Conservation (phyloP, 1,140 invertebrate species). For the Temnothorax curvispinosus region DNA sequence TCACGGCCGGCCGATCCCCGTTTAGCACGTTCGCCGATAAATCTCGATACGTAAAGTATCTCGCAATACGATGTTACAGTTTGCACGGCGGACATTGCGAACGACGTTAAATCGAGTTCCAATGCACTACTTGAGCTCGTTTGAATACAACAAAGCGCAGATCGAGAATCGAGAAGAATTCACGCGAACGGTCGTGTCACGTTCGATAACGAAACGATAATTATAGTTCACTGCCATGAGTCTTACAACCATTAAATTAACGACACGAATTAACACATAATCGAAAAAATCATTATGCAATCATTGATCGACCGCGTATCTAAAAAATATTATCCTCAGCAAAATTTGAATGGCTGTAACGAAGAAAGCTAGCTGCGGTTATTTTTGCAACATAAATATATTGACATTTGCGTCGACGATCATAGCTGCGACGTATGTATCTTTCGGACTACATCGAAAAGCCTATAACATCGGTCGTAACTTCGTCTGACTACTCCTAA, state of each 20-base stretch:
- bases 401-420: not conserved
- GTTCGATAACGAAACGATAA: slow-evolving; percentile 4
- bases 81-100: not conserved
- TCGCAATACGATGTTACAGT: slow-evolving; percentile 15
- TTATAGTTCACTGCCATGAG: not conserved
- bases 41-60: slow-evolving; percentile 53
- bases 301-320: not conserved
- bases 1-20: slow-evolving; percentile 4
- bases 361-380: not conserved
- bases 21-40: slow-evolving; percentile 45
- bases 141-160: slow-evolving; percentile 10
- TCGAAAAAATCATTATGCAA: not conserved
- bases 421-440: not conserved
- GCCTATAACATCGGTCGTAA: slow-evolving; percentile 33
- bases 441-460: slow-evolving; percentile 13
- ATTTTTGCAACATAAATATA: not conserved
- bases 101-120: slow-evolving; percentile 9
- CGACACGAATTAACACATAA: not conserved
- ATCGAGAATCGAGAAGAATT: not conserved
- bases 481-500: slow-evolving; percentile 30
- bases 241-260: not conserved
- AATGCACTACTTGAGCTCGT: slow-evolving; percentile 19
- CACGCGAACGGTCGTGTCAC: not conserved
- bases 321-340: not conserved
- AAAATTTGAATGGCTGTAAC: not conserved